phyloP scores from a whole-genome alignment of 2,888 invertebrate genomes.

The Nomada hirtipes region DNA sequence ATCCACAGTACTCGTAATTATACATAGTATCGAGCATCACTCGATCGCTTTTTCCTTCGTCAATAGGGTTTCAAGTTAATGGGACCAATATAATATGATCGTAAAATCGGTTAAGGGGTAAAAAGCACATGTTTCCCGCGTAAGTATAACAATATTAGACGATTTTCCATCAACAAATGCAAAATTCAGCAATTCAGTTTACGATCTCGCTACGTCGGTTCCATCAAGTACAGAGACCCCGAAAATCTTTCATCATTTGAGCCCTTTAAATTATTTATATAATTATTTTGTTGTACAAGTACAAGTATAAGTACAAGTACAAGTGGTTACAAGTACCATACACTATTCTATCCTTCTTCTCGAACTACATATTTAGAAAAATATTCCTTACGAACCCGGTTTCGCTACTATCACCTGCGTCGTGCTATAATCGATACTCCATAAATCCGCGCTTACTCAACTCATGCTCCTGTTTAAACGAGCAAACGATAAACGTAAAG shows the following conservation, averaged over 20 bases:
- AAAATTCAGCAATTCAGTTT: too few species aligned
- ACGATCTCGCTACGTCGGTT: too few species aligned
- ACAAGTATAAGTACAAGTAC: too few species aligned
- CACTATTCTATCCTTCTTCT: neutral
- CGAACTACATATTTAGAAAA: neutral
- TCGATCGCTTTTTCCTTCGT: conserved; percentile 3
- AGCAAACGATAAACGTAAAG: conserved; percentile 63
- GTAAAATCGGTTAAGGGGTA: too few species aligned
- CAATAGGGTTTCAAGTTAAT: neutral
- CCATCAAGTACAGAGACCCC: neutral
- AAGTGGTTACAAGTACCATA: too few species aligned
- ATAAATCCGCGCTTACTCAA: conserved; percentile 13
- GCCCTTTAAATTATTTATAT: conserved; percentile 9
- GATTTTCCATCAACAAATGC: too few species aligned
- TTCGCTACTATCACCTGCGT: conserved; percentile 11
- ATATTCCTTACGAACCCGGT: neutral
- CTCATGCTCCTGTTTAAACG: conserved; percentile 38
- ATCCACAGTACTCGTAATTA: conserved; percentile 35
- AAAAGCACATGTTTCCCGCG: too few species aligned
- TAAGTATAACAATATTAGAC: too few species aligned
- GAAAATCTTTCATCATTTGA: conserved; percentile 4
- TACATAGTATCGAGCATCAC: neutral
- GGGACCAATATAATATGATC: too few species aligned
- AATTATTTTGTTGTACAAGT: neutral
- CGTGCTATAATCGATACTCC: neutral